A percentile compares a stretch with the other conserved stretches of the same genome.
Evolutionary conservation across 2,113 vertebrate genomes (phyloP).

Genomic region (Podarcis muralis): DNA sequence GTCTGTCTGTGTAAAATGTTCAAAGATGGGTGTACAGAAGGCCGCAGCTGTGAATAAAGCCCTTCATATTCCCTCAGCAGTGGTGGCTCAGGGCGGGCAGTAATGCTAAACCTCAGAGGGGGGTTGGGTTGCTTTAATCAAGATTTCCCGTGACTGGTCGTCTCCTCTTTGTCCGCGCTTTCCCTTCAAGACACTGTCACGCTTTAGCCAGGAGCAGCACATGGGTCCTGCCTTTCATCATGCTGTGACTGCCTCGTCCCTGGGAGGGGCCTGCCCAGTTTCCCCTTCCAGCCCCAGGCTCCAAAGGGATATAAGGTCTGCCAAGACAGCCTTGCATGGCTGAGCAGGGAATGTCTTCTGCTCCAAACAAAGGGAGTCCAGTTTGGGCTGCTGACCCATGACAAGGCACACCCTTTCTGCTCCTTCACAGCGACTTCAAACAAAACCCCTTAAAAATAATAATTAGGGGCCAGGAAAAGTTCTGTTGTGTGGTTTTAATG

Average conservation of each 20-base stretch:
- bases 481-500: not conserved
- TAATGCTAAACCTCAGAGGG: not conserved
- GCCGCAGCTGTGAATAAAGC: not conserved
- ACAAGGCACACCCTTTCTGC: not conserved
- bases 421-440: not conserved
- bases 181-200: not conserved
- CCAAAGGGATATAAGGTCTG: no score
- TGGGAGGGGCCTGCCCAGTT: not conserved
- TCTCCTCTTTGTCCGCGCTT: not conserved
- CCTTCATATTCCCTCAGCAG: not conserved
- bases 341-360: conserved; percentile 40
- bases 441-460: not conserved
- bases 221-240: conserved; percentile 27
- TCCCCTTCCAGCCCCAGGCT: not conserved
- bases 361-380: conserved; percentile 1
- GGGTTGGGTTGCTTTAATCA: not conserved
- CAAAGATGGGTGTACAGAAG: not conserved
- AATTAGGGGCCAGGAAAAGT: not conserved
- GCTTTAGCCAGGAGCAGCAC: not conserved
- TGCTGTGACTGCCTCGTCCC: not conserved
- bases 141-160: not conserved
- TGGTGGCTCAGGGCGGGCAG: no score
- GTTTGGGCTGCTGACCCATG: conserved; percentile 20
- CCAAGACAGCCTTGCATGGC: conserved; percentile 1
- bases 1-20: conserved; percentile 14